phyloP scores from a whole-genome alignment of 2,797 vertebrate genomes.

The Sciaenops ocellatus region DNA sequence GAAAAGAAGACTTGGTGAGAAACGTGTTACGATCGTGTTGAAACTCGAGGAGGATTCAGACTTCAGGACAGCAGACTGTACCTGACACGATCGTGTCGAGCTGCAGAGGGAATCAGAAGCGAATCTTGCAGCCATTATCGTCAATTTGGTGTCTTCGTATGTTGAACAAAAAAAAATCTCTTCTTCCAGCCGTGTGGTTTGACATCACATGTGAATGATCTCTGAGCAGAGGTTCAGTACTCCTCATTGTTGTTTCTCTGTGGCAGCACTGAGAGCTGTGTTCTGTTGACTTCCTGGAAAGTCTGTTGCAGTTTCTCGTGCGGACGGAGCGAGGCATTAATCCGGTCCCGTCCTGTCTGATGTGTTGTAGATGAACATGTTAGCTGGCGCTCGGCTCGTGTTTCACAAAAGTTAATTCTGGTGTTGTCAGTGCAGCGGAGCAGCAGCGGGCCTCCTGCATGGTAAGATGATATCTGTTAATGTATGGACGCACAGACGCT shows the following conservation, averaged over 20 bases:
- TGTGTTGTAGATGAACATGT: constrained; percentile 33
- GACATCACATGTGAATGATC: constrained; percentile 15
- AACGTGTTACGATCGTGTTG: not conserved
- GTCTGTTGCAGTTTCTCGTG: not conserved
- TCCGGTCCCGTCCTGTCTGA: not conserved
- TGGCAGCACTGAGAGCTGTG: not conserved
- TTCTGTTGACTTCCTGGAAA: constrained; percentile 36
- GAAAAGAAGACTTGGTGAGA: not conserved
- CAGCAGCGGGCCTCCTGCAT: constrained; percentile 35
- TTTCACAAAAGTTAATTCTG: constrained; percentile 33
- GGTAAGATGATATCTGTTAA: constrained; percentile 65
- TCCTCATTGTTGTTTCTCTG: constrained; percentile 8
- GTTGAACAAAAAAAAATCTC: not conserved
- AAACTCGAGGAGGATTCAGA: not conserved
- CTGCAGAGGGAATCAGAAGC: constrained; percentile 6
- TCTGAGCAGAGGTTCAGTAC: not conserved
- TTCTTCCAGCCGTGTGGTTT: constrained; percentile 24
- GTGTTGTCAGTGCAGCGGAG: constrained; percentile 20
- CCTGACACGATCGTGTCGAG: not conserved
- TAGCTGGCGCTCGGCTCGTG: constrained; percentile 20
- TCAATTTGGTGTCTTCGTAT: not conserved
- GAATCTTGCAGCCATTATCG: not conserved
- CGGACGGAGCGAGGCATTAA: not conserved
- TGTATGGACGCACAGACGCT: constrained; percentile 34
- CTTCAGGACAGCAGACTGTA: not conserved